Conservation (phyloP, 2,888 invertebrate species). For the Adelognathus sp. region DNA sequence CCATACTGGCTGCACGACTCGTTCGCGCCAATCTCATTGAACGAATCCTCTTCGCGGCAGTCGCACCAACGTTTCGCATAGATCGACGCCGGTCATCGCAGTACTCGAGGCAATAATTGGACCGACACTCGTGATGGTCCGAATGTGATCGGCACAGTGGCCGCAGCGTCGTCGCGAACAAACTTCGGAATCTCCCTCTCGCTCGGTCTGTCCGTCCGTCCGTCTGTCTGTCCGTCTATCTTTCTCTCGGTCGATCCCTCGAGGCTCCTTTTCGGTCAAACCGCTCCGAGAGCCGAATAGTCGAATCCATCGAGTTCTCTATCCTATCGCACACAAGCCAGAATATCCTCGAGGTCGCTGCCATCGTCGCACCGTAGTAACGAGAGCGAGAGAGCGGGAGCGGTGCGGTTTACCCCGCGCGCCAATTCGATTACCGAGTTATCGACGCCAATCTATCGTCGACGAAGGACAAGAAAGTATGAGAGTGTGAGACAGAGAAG, state of each 20-base stretch:
- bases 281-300: neutral
- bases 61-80: neutral
- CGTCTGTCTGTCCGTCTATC: neutral
- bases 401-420: constrained; percentile 48
- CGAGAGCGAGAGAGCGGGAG: constrained; percentile 2
- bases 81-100: neutral
- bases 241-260: neutral
- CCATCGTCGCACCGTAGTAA: neutral
- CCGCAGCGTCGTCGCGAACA: neutral
- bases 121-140: neutral
- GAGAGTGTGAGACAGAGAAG: constrained; percentile 13
- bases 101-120: neutral
- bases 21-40: neutral
- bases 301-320: constrained; percentile 20
- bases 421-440: constrained; percentile 59
- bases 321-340: neutral
- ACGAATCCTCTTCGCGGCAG: neutral
- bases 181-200: constrained; percentile 1
- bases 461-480: constrained; percentile 3
- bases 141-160: neutral
- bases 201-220: neutral
- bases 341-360: neutral
- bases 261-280: constrained; percentile 22
- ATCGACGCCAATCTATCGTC: constrained; percentile 57
- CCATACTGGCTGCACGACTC: neutral